Evolutionary conservation across 2,888 invertebrate species (phyloP).

Genomic region (Heliconius aoede): DNA sequence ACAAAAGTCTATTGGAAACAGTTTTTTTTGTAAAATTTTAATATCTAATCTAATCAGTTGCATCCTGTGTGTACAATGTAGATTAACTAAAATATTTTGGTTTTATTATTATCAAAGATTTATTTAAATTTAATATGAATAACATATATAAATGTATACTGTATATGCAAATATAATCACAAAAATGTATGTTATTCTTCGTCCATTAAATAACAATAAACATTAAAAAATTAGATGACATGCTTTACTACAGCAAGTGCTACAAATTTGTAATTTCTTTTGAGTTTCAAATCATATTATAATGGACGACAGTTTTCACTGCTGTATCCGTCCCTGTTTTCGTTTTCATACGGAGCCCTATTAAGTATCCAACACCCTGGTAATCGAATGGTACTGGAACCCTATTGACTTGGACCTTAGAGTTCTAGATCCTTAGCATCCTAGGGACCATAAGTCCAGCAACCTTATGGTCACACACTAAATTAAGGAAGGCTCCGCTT

Average conservation of each 20-base stretch:
- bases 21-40: no score
- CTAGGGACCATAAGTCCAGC: no score
- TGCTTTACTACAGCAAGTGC: not conserved
- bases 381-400: no score
- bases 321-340: slow-evolving; percentile 28
- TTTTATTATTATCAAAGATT: not conserved
- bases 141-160: slow-evolving; percentile 24
- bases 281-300: not conserved
- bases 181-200: not conserved
- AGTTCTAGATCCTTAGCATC: no score
- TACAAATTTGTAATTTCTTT: no score
- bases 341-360: slow-evolving; percentile 1
- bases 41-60: slow-evolving; percentile 3
- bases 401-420: no score
- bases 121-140: slow-evolving; percentile 31
- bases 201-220: slow-evolving; percentile 7
- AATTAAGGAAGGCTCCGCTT: no score
- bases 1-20: no score
- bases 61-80: not conserved
- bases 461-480: no score
- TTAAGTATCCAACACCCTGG: not conserved
- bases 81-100: slow-evolving; percentile 7
- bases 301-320: not conserved
- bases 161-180: slow-evolving; percentile 16
- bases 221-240: no score